Percentiles rank a stretch among this genome's conserved stretches.
These are phyloP conservation scores for Gambusia yucatana DNA, from an alignment of 2,797 vertebrate genomes.

Conservation along the genomic window DNA sequence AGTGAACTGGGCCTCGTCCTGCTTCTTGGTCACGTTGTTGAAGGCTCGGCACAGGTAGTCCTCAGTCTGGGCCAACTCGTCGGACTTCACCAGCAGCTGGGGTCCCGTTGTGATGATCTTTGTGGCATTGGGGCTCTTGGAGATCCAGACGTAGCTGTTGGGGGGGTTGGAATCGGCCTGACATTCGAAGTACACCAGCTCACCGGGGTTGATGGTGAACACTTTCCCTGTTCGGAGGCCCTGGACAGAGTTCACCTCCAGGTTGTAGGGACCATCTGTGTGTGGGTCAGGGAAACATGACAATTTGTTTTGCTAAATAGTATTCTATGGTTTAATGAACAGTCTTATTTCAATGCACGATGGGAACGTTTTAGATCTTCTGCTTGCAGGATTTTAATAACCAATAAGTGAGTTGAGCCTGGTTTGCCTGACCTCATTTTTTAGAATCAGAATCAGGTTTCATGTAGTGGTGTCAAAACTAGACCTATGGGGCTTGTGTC, in stretches of 20 bases:
- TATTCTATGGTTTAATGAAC: constrained; percentile 9
- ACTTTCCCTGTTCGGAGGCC: constrained; percentile 88
- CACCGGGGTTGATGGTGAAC: constrained; percentile 91
- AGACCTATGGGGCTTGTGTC: not conserved
- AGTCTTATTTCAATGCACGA: constrained; percentile 1
- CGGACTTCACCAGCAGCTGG: constrained; percentile 84
- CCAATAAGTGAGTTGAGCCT: not conserved
- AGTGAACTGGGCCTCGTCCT: constrained; percentile 89
- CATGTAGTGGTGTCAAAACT: not conserved
- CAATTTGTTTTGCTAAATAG: constrained; percentile 11
- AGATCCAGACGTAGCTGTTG: constrained; percentile 92
- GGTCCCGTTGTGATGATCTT: constrained; percentile 88
- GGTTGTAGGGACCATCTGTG: constrained; percentile 94
- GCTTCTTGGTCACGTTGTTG: constrained; percentile 91
- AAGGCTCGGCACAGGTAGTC: constrained; percentile 92
- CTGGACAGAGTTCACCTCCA: constrained; percentile 90
- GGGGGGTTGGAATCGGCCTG: constrained; percentile 95
- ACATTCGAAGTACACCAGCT: constrained; percentile 90
- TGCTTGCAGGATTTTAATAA: not conserved
- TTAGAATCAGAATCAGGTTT: not conserved
- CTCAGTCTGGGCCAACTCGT: constrained; percentile 83
- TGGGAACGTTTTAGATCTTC: not conserved
- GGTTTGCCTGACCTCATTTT: not conserved
- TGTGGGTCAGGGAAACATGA: constrained; percentile 29
- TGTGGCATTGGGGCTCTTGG: constrained; percentile 83